These are phyloP conservation scores for Lucilia sericata DNA, from an alignment of 1,140 invertebrate species.

Conservation along the genomic window DNA sequence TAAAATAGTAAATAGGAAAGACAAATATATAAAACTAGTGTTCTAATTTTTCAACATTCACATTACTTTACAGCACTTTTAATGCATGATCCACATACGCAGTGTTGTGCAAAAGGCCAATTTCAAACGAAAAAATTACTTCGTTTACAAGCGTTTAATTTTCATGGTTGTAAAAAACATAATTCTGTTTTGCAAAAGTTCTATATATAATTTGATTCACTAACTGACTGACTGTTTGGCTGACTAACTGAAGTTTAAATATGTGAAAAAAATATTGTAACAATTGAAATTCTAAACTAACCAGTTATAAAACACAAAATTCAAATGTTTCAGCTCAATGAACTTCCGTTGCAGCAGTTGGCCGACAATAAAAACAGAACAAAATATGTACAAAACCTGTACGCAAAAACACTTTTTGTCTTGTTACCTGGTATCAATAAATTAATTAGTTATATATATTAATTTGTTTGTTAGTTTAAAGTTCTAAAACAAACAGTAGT, in stretches of 20 bases:
- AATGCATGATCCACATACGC: background rate
- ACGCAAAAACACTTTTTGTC: too few species aligned
- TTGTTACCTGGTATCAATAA: too few species aligned
- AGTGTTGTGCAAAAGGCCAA: background rate
- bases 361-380: background rate
- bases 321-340: slow-evolving; percentile 15
- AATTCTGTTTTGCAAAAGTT: background rate
- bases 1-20: too few species aligned
- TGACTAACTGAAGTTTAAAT: too few species aligned
- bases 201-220: background rate
- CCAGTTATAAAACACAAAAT: background rate
- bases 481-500: background rate
- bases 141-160: background rate
- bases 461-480: background rate
- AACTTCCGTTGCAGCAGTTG: background rate
- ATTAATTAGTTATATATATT: too few species aligned
- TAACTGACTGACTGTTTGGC: too few species aligned
- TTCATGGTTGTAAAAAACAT: background rate
- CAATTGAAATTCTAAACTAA: background rate
- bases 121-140: background rate
- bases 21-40: too few species aligned
- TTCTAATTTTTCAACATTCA: too few species aligned
- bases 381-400: background rate
- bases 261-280: background rate
- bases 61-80: too few species aligned